Base-by-base conservation (phyloP, 1,140 invertebrate species). In the Drosophila quadrilineata region DNA sequence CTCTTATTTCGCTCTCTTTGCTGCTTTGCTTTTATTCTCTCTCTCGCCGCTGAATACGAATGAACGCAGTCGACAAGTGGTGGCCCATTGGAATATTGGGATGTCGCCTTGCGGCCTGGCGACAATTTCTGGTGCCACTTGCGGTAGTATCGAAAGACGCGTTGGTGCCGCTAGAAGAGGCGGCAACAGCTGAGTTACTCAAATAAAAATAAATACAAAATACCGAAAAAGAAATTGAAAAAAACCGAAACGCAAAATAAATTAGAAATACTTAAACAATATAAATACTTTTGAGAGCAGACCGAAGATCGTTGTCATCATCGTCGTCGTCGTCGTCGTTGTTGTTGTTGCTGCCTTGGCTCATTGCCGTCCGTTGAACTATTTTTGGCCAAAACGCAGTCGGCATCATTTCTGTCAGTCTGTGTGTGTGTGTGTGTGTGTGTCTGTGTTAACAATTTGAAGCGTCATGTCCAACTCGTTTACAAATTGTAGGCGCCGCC, bases 301-400 rank as follows among this genome's bases (percentile, higher is more conserved):
- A n/a, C n/a, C n/a, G n/a, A n/a, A n/a, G n/a, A 16, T 54, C 17
- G 6, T 52, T 35, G 6, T 50, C 26, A 9, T 29, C 31, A 26
- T 53, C 40, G 49, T 29, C 12, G 22, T 40, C 24, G 12, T 24
- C 16, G 8, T 53, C 21, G 8, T 40, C 14, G n/a, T 29, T 29
- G 46, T 60, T 36, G n/a, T 63, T 26, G 35, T 76, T 74, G 50
- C 79, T 77, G 53, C 71, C 64, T 84, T 85, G 79, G 75, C 79
- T 75, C 74, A 56, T 67, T 79, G 63, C 70, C 75, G 67, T 71
- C 43, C 68, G 58, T 72, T 63, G 46, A 41, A 79, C 80, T 84
- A 85, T 84, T 84, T 84, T 85, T 84, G 77, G 77, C 60, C 60
- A 65, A n/a, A n/a, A n/a, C n/a, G n/a, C n/a, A n/a, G 49, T 65